phyloP scores from a whole-genome alignment of 2,113 vertebrate genomes.

The Sterrhoptilus dennistouni region DNA sequence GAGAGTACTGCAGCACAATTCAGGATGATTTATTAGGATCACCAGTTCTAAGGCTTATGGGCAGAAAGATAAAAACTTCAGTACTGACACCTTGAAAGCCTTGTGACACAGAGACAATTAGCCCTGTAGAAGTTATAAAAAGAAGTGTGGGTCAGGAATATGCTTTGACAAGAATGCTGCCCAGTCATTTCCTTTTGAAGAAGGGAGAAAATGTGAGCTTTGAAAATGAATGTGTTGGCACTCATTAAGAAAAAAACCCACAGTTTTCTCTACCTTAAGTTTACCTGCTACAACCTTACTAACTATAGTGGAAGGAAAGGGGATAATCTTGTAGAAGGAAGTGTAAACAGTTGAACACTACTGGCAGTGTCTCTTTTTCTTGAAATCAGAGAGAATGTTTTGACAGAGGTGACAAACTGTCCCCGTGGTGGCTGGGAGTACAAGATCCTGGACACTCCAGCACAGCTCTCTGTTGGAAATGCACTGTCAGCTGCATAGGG shows the following conservation, averaged over 20 bases:
- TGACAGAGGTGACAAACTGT: not conserved
- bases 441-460: not conserved
- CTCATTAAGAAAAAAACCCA: not conserved
- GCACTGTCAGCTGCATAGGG: not conserved
- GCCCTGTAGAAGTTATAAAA: constrained; percentile 17
- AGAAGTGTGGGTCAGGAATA: not conserved
- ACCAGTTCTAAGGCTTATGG: constrained; percentile 15
- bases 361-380: not conserved
- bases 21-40: constrained; percentile 63
- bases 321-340: not conserved
- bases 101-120: constrained; percentile 45
- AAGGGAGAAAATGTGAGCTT: not conserved
- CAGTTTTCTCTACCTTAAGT: not conserved
- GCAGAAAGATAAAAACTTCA: constrained; percentile 55
- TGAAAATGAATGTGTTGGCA: not conserved
- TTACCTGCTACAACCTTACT: not conserved
- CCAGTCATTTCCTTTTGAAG: not conserved
- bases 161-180: not conserved
- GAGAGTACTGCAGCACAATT: not conserved
- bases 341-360: not conserved
- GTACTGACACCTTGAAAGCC: constrained; percentile 38
- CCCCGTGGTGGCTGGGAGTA: not conserved
- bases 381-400: not conserved
- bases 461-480: not conserved
- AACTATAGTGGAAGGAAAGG: not conserved